Conservation (phyloP, 2,888 invertebrate species). For the Bombyx huttoni region DNA sequence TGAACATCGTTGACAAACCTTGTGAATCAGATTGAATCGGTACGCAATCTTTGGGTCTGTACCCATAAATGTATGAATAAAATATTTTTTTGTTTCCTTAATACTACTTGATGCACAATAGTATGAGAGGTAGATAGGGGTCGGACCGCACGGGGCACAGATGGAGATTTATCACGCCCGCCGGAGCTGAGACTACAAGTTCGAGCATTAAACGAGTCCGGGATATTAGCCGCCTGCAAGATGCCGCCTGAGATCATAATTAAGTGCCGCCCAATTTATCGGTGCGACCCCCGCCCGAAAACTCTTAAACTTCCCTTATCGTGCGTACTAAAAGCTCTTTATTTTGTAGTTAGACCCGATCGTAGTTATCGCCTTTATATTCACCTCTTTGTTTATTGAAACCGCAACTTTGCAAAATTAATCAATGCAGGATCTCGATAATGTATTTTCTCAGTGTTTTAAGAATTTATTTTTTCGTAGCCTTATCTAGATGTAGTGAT, state of each 20-base stretch:
- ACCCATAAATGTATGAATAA: too few relatives aligned
- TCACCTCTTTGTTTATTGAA: conserved; percentile 21
- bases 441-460: not conserved
- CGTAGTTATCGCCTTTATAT: conserved; percentile 59
- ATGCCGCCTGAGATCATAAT: conserved; percentile 73
- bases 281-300: conserved; percentile 64
- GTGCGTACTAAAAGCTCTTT: conserved; percentile 65
- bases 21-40: too few relatives aligned
- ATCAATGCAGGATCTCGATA: not conserved
- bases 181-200: conserved; percentile 65
- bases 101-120: not conserved
- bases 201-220: conserved; percentile 71
- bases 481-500: too few relatives aligned
- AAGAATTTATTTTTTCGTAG: not conserved
- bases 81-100: not conserved
- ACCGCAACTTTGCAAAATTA: not conserved
- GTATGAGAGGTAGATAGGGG: conserved; percentile 11
- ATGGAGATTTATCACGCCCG: conserved; percentile 69
- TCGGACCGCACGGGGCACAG: conserved; percentile 39
- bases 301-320: conserved; percentile 70
- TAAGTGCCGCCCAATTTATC: conserved; percentile 73
- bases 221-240: conserved; percentile 71
- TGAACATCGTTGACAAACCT: too few relatives aligned
- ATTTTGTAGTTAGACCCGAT: conserved; percentile 64
- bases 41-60: not conserved